Base-by-base conservation (phyloP, 2,888 invertebrate genomes). In the Machimus rusticus region DNA sequence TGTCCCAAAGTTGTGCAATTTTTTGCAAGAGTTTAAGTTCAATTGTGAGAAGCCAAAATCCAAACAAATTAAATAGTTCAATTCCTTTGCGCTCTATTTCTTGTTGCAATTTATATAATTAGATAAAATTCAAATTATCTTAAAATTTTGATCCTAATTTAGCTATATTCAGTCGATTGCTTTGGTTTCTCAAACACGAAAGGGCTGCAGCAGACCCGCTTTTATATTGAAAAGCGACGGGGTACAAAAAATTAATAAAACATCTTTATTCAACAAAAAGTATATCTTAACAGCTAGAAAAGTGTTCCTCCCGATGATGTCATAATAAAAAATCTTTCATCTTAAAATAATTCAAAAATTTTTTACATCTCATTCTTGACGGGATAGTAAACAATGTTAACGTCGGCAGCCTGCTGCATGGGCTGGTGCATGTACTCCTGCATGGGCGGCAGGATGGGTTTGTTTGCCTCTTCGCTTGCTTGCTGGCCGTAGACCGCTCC, bases 331-430 rank as follows among this genome's bases (percentile, higher is more conserved):
- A 84, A 66, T 66, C 66, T 84, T 84, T 81, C 31, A 46, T 66
- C 82, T 84, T 84, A 84, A 84, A 66, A 81, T 84, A 84, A 84
- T 66, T 66, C 16, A 74, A 84, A 74, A 85, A 23, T 66, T 74
- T 77, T 78, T 86, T 86, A 86, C 78, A 86, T 78, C 57, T 92
- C 92, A 88, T 92, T 92, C 89, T 92, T 92, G 90, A 92, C 92
- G 90, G 92, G 91, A 90, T 92, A 92, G 89, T 92, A 92, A 89
- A 92, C 91, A 87, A 92, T 90, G 89, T 92, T 92, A 86, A 92
- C 91, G 88, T 92, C 92, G n/a, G 74, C 51, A 87, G 86, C 57
- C 74, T 90, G 90, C 86, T 91, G 90, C 28, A 90, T 90, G 23
- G 89, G 89, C 86, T 90, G 90, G 88, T 92, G 92, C 92, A 93